These are phyloP conservation scores for Myoxocephalus aenaeus DNA, from an alignment of 2,797 vertebrate species.

Conservation along the genomic window DNA sequence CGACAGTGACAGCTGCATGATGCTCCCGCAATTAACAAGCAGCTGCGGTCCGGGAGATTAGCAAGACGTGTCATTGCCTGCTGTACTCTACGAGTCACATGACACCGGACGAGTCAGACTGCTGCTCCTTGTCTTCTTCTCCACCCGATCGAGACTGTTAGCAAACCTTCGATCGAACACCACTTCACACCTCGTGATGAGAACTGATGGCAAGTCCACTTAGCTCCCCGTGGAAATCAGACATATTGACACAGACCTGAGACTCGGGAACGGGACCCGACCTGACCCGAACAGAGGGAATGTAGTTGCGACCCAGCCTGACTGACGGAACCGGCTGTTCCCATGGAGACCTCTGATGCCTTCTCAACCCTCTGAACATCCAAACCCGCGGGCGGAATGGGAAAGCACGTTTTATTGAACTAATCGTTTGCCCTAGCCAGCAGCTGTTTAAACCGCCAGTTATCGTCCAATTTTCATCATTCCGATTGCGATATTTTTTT, in stretches of 20 bases:
- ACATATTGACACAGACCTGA: neutral
- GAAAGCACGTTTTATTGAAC: no score
- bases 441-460: no score
- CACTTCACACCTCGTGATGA: neutral
- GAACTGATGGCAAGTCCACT: neutral
- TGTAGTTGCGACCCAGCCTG: neutral
- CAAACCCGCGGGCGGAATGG: no score
- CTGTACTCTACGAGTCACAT: constrained; percentile 3
- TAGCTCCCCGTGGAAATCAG: neutral
- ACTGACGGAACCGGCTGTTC: no score
- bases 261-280: neutral
- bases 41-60: neutral
- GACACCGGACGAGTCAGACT: constrained; percentile 1
- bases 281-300: neutral
- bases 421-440: no score
- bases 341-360: neutral
- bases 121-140: neutral
- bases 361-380: neutral
- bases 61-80: neutral
- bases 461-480: no score
- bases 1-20: constrained; percentile 19
- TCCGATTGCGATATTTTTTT: no score
- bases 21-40: constrained; percentile 10
- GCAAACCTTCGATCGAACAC: neutral
- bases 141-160: no score